Evolutionary conservation across 2,113 vertebrate species (phyloP), one percentile per base, ranked within the genome.

Genomic region (Chroicocephalus ridibundus): DNA sequence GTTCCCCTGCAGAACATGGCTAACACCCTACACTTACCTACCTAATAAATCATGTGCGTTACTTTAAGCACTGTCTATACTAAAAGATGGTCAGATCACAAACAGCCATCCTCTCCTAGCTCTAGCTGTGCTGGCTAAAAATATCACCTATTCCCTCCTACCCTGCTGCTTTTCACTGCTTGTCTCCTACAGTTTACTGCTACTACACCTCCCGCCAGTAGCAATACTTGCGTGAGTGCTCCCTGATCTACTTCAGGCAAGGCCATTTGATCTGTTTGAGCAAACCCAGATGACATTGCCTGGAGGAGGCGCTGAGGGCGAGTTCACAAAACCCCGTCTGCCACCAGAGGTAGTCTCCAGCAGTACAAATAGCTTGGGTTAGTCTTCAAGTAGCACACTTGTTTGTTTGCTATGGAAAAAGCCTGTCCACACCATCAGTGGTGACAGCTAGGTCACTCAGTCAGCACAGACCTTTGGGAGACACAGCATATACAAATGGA

Each of bases 71-170:
- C 42, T 86, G 26, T 58, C 92, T 93, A 55, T 69, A 89, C 47
- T 79, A 82, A 83, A 65, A 85, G 94, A 96, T 94, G 81, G 47
- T 91, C 76, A 83, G 83, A 78, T 76, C 65, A 85, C 36, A 84
- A 84, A 70, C 55, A 81, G 93, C 84, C 49, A 65, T 58, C 68
- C 22, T 92, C 61, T 72, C 61, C 89, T 19, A 70, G 60, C 52
- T 94, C 77, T 94, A 79, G 87, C 70, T 95, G 62, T 64, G 62
- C 78, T 83, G 57, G 66, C 90, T 97, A 94, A 95, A 97, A 95
- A 88, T 80, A 93, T 58, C 71, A 72, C 40, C 82, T 12, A 2
- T 76, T 83, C 62, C 66, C 62, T 93, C 78, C 92, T 82, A 90
- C 75, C 75, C 68, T 77, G 92, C 68, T 94, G 86, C 76, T 89